These are phyloP conservation scores for Dione juno DNA, from an alignment of 2,888 invertebrate genomes.

Conservation along the genomic window DNA sequence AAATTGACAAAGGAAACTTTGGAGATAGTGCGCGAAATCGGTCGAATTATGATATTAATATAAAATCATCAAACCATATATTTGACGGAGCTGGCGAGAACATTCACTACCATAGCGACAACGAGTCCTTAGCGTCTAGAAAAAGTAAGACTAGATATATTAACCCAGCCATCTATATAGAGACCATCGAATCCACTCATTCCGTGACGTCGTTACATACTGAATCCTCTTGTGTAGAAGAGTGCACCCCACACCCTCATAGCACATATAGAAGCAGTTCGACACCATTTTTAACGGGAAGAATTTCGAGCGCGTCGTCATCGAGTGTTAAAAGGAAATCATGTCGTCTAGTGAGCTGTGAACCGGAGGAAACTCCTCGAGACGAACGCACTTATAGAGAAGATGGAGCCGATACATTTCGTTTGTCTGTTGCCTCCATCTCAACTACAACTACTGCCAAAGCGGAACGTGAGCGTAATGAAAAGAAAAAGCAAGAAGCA, in stretches of 20 bases:
- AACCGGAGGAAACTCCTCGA: slow-evolving; percentile 59
- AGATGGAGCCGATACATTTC: slow-evolving; percentile 73
- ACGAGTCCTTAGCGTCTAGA: slow-evolving; percentile 68
- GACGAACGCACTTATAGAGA: slow-evolving; percentile 68
- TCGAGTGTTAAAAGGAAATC: slow-evolving; percentile 72
- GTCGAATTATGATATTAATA: slow-evolving; percentile 53
- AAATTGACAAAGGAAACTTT: slow-evolving; percentile 64
- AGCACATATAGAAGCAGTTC: slow-evolving; percentile 73
- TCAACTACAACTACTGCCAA: slow-evolving; percentile 77
- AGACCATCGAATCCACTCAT: slow-evolving; percentile 72
- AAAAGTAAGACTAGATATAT: slow-evolving; percentile 81
- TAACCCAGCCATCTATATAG: slow-evolving; percentile 85
- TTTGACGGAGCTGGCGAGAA: slow-evolving; percentile 78
- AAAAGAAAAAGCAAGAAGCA: slow-evolving; percentile 70
- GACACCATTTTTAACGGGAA: slow-evolving; percentile 71
- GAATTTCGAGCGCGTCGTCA: slow-evolving; percentile 65
- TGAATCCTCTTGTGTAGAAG: slow-evolving; percentile 62
- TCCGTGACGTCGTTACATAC: slow-evolving; percentile 72
- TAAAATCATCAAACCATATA: slow-evolving; percentile 65
- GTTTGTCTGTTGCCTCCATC: slow-evolving; percentile 72
- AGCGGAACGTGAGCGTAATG: slow-evolving; percentile 72
- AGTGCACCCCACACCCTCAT: slow-evolving; percentile 76
- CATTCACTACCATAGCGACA: slow-evolving; percentile 72
- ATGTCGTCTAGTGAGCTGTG: slow-evolving; percentile 58
- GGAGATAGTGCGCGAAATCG: slow-evolving; percentile 70